phyloP scores from a whole-genome alignment of 2,797 vertebrate species.

The Danio aesculapii region DNA sequence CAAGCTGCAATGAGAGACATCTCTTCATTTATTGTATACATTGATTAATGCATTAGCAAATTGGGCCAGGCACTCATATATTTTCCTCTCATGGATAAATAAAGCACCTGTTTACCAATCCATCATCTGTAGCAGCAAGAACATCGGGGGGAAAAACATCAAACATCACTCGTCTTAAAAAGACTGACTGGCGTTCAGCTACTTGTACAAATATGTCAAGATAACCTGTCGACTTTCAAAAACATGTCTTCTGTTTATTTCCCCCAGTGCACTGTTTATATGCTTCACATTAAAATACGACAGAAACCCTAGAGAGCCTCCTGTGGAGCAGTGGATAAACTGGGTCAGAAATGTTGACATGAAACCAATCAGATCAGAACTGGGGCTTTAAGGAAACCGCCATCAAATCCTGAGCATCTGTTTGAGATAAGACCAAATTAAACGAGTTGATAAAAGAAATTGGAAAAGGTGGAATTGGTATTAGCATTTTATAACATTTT shows the following conservation, averaged over 20 bases:
- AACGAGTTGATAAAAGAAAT: not conserved
- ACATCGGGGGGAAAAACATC: not conserved
- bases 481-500: not conserved
- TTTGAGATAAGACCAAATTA: not conserved
- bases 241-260: not conserved
- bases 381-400: conserved; percentile 37
- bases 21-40: too few relatives aligned
- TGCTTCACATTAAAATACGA: conserved; percentile 34
- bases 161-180: not conserved
- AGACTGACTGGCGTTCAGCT: conserved; percentile 12
- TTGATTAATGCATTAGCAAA: not conserved
- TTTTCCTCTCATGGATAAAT: not conserved
- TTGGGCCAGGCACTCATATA: too few relatives aligned
- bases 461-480: not conserved
- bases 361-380: conserved; percentile 24
- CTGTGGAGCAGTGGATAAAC: conserved; percentile 32
- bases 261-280: not conserved
- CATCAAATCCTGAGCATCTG: conserved; percentile 39
- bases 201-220: conserved; percentile 2
- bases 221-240: conserved; percentile 32
- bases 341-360: conserved; percentile 53
- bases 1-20: too few relatives aligned
- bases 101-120: not conserved
- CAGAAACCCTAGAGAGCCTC: not conserved
- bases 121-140: not conserved